Conservation (phyloP, 2,113 vertebrate genomes). For the Coturnix japonica region DNA sequence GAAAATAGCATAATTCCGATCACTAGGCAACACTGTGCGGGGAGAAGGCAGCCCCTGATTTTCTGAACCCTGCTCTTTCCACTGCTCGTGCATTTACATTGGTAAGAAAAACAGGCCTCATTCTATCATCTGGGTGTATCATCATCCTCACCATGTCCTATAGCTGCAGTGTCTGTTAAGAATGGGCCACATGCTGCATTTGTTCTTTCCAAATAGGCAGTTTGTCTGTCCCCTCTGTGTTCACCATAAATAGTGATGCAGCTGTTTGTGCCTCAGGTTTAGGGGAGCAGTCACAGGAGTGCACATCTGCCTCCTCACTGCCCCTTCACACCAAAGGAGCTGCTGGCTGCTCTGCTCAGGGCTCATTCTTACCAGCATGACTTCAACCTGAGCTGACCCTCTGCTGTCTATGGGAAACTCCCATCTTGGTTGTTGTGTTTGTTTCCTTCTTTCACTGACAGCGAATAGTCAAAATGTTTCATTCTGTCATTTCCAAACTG, state of each 20-base stretch:
- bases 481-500: neutral
- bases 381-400: neutral
- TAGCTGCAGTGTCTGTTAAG: neutral
- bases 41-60: neutral
- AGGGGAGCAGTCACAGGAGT: neutral
- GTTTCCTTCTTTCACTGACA: neutral
- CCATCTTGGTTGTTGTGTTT: neutral
- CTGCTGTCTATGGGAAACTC: neutral
- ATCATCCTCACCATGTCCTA: neutral
- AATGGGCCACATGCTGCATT: neutral
- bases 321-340: neutral
- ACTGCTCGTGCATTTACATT: neutral
- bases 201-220: neutral
- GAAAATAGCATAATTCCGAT: neutral
- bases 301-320: neutral
- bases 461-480: neutral
- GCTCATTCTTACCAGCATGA: neutral
- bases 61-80: neutral
- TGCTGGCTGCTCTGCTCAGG: neutral
- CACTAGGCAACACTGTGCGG: neutral
- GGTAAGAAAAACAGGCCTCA: neutral
- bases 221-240: neutral
- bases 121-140: neutral
- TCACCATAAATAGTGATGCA: neutral
- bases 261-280: neutral